A percentile compares a stretch with the other conserved stretches of the same genome.
These are phyloP conservation scores for Salvelinus namaycush DNA, from an alignment of 2,113 vertebrate species.

Conservation along the genomic window DNA sequence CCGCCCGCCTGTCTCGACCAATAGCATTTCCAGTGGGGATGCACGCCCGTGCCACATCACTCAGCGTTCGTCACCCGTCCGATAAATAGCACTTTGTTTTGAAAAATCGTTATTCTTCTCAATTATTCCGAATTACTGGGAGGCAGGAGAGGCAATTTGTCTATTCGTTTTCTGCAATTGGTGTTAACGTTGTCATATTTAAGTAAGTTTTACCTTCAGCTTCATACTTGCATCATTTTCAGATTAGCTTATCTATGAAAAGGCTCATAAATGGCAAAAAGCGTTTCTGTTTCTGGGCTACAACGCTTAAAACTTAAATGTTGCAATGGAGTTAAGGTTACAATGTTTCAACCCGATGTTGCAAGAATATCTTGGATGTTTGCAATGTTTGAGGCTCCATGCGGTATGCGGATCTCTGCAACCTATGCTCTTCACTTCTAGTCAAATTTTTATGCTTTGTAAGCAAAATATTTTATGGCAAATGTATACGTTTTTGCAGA, in stretches of 20 bases:
- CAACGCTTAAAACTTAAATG: too few relatives aligned
- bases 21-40: conserved; percentile 35
- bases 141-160: not conserved
- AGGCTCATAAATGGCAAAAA: too few relatives aligned
- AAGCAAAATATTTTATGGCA: not conserved
- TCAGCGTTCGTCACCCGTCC: not conserved
- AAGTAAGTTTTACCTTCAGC: conserved; percentile 48
- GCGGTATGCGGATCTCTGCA: not conserved
- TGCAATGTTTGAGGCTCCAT: not conserved
- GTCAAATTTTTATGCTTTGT: not conserved
- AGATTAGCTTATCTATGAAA: too few relatives aligned
- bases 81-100: conserved; percentile 58
- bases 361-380: not conserved
- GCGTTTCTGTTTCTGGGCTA: too few relatives aligned
- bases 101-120: conserved; percentile 31
- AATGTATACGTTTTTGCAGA: too few relatives aligned
- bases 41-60: not conserved
- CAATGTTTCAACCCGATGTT: not conserved
- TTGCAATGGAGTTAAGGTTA: not conserved
- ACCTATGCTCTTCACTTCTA: too few relatives aligned
- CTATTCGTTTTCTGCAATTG: not conserved
- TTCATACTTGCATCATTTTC: not conserved
- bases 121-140: not conserved
- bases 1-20: conserved; percentile 42
- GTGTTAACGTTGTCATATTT: conserved; percentile 16